Base-by-base conservation (phyloP, 2,888 invertebrate species). In the Perdita meconis region DNA sequence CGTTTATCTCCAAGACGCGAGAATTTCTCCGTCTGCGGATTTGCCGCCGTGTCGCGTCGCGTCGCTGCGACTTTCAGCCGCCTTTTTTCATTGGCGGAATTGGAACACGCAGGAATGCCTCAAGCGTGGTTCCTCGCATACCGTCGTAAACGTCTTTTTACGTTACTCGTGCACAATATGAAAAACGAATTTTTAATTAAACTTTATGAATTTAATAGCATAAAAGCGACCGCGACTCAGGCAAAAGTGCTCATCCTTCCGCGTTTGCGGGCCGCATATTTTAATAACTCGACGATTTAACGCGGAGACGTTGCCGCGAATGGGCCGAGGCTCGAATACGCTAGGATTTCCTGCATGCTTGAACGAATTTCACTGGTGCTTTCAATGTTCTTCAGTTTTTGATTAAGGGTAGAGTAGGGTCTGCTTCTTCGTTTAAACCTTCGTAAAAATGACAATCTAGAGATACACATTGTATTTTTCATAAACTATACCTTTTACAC, bases 151-250 rank as follows among this genome's bases (percentile, higher is more conserved):
- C 68, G 56, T 60, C 66, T 50, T 13, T n/a, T 38, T 60, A 50
- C 40, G 59, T 26, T 55, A 47, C 38, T 40, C 24, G 63, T 24
- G 66, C 57, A 30, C 74, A 47, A 61, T 22, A 63, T 50, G 65
- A 65, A 76, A n/a, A 81, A 79, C 67, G 57, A 76, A 66, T 69
- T 81, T 81, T 79, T 79, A 81, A 81, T 81, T 81, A 79, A 79
- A 81, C 71, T 61, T 81, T 76, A 66, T 66, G 75, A 75, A 70
- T 81, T 68, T 76, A 69, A 72, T 59, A 57, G 71, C 44, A 59
- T 36, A 68, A 68, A 73, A 66, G 69, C 68, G 19, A 22, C 12
- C 16, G 19, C 36, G 42, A 16, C 22, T 6, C 36, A 12, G 53
- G 10, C 42, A 12, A 10, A 38, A 16, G 1, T 22, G 34, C 12